These are phyloP conservation scores for Himalopsyche japonica DNA, from an alignment of 2,888 invertebrate species.

Conservation along the genomic window DNA sequence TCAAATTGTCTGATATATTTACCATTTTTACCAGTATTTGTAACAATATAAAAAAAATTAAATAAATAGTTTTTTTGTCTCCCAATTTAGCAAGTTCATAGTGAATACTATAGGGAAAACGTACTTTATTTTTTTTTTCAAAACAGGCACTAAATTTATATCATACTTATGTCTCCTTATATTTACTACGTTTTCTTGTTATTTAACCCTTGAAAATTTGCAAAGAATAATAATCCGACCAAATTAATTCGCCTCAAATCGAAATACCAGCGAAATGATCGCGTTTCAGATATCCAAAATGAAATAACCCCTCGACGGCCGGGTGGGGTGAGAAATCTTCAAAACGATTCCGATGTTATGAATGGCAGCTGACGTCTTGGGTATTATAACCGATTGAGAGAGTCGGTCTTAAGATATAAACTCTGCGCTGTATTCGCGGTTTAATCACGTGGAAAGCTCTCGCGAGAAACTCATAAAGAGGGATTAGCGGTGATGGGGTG, in stretches of 20 bases:
- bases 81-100: too few relatives aligned
- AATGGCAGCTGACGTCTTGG: conserved; percentile 25
- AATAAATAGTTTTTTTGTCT: too few relatives aligned
- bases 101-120: too few relatives aligned
- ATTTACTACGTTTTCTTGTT: too few relatives aligned
- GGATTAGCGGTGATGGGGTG: conserved; percentile 32
- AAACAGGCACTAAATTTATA: too few relatives aligned
- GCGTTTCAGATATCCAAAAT: conserved; percentile 22
- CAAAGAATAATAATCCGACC: conserved; percentile 2
- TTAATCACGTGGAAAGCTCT: conserved; percentile 40
- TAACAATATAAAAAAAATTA: too few relatives aligned
- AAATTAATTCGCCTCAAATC: conserved; percentile 21
- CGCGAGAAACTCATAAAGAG: conserved; percentile 40
- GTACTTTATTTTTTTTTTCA: too few relatives aligned
- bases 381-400: conserved; percentile 19
- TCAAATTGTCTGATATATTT: too few relatives aligned
- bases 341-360: conserved; percentile 24
- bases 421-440: conserved; percentile 19
- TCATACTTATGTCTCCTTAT: too few relatives aligned
- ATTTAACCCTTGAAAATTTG: too few relatives aligned
- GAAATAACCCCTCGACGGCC: conserved; percentile 15
- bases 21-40: too few relatives aligned
- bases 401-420: conserved; percentile 22
- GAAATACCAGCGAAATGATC: conserved; percentile 21
- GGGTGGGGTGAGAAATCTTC: background rate